phyloP scores from a whole-genome alignment of 2,797 vertebrate species.

The Girardinus metallicus region DNA sequence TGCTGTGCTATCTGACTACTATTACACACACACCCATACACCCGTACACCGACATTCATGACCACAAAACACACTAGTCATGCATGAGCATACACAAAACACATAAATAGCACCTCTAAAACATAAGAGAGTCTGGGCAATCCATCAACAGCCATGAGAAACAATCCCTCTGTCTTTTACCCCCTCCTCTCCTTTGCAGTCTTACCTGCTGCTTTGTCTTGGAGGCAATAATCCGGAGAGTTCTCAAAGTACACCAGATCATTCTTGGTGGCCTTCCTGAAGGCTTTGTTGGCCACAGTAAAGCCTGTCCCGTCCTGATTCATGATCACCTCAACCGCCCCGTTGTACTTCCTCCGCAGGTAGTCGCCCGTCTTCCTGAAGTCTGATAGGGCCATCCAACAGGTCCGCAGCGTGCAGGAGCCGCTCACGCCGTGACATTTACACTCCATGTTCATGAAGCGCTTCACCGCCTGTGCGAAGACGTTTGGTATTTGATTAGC shows the following conservation, averaged over 20 bases:
- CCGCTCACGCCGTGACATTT: constrained; percentile 98
- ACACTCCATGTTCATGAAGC: constrained; percentile 98
- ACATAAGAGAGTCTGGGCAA: constrained; percentile 63
- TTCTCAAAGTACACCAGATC: constrained; percentile 99
- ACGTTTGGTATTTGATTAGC: neutral
- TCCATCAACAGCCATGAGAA: constrained; percentile 71
- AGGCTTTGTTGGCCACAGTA: constrained; percentile 91
- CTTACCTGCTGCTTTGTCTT: constrained; percentile 97
- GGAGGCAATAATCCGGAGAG: constrained; percentile 96
- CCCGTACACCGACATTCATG: constrained; percentile 42
- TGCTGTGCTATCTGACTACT: constrained; percentile 71
- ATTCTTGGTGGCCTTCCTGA: constrained; percentile 87
- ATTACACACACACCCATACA: constrained; percentile 17
- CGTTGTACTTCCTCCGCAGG: constrained; percentile 93
- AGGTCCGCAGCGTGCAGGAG: constrained; percentile 96
- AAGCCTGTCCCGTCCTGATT: constrained; percentile 97
- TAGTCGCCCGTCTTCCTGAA: constrained; percentile 97
- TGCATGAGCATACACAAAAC: constrained; percentile 69
- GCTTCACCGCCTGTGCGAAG: constrained; percentile 89
- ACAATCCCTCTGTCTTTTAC: constrained; percentile 44
- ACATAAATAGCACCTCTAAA: constrained; percentile 63
- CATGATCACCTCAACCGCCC: constrained; percentile 96
- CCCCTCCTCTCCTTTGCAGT: neutral
- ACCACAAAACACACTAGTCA: constrained; percentile 69
- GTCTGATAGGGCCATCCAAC: constrained; percentile 98